These are phyloP conservation scores for Pimephales promelas DNA, from an alignment of 2,113 vertebrate genomes.

Conservation along the genomic window DNA sequence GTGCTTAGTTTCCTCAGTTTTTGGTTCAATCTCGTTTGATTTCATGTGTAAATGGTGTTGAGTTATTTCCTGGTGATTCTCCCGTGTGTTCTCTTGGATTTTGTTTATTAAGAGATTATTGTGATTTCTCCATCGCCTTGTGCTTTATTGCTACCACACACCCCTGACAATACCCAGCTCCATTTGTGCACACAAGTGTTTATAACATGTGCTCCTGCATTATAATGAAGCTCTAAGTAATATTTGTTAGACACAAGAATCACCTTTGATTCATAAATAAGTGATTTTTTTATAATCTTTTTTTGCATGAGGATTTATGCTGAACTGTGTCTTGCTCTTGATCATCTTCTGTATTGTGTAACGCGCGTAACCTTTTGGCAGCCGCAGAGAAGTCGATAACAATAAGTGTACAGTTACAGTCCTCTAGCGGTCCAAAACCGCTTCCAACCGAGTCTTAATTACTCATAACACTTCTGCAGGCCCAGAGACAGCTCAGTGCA, in stretches of 20 bases:
- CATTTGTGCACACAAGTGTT: slow-evolving; percentile 35
- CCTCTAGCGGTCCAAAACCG: slow-evolving; percentile 51
- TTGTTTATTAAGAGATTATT: too few species aligned
- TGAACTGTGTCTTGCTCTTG: slow-evolving; percentile 47
- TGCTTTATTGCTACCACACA: too few species aligned
- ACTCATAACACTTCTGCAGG: slow-evolving; percentile 56
- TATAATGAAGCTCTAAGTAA: slow-evolving; percentile 3
- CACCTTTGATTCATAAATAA: slow-evolving; percentile 36
- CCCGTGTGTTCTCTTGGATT: too few species aligned
- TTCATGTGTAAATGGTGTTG: too few species aligned
- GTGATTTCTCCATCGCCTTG: too few species aligned
- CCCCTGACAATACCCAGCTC: slow-evolving; percentile 5
- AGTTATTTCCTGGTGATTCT: too few species aligned
- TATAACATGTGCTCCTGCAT: not conserved
- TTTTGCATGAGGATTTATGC: slow-evolving; percentile 25
- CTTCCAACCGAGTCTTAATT: slow-evolving; percentile 63
- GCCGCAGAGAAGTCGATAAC: slow-evolving; percentile 52
- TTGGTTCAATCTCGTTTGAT: too few species aligned
- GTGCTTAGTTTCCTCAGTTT: too few species aligned
- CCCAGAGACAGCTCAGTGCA: slow-evolving; percentile 28
- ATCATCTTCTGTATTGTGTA: slow-evolving; percentile 53
- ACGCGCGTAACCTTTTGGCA: slow-evolving; percentile 52
- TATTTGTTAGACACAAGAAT: not conserved
- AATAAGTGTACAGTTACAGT: slow-evolving; percentile 57
- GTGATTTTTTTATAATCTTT: too few species aligned